A percentile compares a stretch with the other conserved stretches of the same genome.
Conservation (phyloP, 1,140 invertebrate genomes). For the Neodiprion lecontei region DNA sequence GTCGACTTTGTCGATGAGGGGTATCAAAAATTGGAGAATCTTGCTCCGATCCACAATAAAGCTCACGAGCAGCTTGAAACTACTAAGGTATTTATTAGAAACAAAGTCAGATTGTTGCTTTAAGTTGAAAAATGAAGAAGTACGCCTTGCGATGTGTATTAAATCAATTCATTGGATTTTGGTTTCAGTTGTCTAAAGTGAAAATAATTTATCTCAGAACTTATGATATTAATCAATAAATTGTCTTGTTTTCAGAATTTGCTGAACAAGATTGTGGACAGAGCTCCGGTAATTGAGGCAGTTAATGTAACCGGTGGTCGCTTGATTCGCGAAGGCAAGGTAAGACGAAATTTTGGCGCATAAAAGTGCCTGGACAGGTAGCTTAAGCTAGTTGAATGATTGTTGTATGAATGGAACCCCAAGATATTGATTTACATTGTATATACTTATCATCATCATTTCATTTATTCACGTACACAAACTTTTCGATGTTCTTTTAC, state of each 20-base stretch:
- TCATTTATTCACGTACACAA: not conserved
- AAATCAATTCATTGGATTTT: too few relatives aligned
- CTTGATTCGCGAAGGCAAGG: constrained; percentile 97
- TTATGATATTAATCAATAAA: too few relatives aligned
- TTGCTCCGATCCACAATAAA: constrained; percentile 74
- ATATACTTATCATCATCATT: not conserved
- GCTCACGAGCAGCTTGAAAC: constrained; percentile 78
- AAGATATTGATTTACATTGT: not conserved
- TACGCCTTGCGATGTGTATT: not conserved
- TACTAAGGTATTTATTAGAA: constrained; percentile 71
- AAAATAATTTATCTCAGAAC: too few relatives aligned
- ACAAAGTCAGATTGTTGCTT: not conserved
- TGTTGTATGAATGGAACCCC: constrained; percentile 36
- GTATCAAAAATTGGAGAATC: constrained; percentile 75
- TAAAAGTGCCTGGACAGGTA: constrained; percentile 28
- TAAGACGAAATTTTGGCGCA: constrained; percentile 62
- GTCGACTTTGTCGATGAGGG: constrained; percentile 87
- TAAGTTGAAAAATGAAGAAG: not conserved
- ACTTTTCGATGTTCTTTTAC: not conserved
- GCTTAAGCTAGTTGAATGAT: constrained; percentile 42
- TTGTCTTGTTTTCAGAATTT: constrained; percentile 74
- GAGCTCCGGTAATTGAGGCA: constrained; percentile 91
- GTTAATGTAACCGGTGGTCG: constrained; percentile 94
- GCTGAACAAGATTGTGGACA: constrained; percentile 88
- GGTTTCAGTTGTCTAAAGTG: too few relatives aligned